These are phyloP conservation scores for Dasysyrphus tricinctus DNA, from an alignment of 2,888 invertebrate species.

Conservation along the genomic window DNA sequence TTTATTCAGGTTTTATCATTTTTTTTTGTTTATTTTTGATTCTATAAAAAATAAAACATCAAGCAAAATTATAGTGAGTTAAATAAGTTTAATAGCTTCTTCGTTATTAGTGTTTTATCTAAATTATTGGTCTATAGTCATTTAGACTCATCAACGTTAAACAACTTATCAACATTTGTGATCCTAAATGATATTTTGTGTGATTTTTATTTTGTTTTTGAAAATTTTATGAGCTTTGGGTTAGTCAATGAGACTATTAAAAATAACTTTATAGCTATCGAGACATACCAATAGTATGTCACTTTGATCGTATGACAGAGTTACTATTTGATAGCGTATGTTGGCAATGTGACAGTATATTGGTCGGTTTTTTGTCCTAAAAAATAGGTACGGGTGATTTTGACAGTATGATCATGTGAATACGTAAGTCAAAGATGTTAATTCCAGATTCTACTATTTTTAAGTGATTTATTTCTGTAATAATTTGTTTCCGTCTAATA, in stretches of 20 bases:
- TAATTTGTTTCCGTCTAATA: too few relatives aligned
- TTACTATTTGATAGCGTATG: too few relatives aligned
- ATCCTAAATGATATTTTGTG: neutral
- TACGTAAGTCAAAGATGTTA: too few relatives aligned
- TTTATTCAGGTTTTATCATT: neutral
- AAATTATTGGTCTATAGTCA: neutral
- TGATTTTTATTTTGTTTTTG: neutral
- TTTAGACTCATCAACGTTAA: neutral
- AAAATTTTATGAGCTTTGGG: neutral
- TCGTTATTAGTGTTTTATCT: neutral
- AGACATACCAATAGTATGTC: neutral
- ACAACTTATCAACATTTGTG: neutral
- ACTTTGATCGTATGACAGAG: neutral
- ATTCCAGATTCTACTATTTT: too few relatives aligned
- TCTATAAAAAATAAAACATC: neutral
- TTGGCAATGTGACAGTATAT: too few relatives aligned
- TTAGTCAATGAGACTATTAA: neutral
- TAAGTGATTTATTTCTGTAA: too few relatives aligned
- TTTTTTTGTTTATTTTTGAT: neutral
- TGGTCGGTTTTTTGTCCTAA: too few relatives aligned
- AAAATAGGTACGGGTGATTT: too few relatives aligned
- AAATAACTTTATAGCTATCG: neutral
- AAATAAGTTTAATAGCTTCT: neutral
- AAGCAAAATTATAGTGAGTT: neutral
- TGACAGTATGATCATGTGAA: too few relatives aligned